A percentile compares a stretch with the other conserved stretches of the same genome.
phyloP scores from a whole-genome alignment of 2,888 invertebrate species.

The Euclidia mi region DNA sequence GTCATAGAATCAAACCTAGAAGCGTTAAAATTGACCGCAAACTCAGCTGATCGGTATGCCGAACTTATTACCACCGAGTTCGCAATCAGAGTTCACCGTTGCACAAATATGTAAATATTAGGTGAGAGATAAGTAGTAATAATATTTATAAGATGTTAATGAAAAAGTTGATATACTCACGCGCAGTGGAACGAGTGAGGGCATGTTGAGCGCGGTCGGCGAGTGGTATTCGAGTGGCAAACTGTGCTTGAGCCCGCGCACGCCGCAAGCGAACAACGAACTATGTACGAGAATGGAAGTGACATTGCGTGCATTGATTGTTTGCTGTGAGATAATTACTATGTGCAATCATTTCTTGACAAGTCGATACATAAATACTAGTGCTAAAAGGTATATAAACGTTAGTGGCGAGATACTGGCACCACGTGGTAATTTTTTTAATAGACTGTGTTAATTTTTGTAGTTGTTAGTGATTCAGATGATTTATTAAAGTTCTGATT shows the following conservation, averaged over 20 bases:
- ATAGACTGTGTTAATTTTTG: too few relatives aligned
- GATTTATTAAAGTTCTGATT: too few relatives aligned
- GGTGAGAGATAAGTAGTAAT: constrained; percentile 39
- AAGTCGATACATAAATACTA: neutral
- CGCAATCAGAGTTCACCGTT: constrained; percentile 30
- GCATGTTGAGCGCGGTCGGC: constrained; percentile 82
- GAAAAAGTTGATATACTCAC: constrained; percentile 66
- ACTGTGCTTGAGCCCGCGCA: constrained; percentile 76
- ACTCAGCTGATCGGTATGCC: constrained; percentile 11
- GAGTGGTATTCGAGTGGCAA: constrained; percentile 79
- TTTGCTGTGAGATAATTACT: constrained; percentile 3
- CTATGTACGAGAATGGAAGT: constrained; percentile 62
- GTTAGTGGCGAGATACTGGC: neutral
- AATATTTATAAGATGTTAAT: constrained; percentile 53
- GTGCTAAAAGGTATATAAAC: neutral
- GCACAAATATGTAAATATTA: constrained; percentile 42
- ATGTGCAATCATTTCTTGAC: constrained; percentile 9
- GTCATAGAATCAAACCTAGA: constrained; percentile 34
- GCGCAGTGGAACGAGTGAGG: constrained; percentile 67
- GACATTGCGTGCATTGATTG: constrained; percentile 52
- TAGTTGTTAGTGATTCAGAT: too few relatives aligned
- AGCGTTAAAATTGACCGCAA: constrained; percentile 1
- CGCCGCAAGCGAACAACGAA: constrained; percentile 64
- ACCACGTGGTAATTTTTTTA: too few relatives aligned
- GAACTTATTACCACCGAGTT: constrained; percentile 16